Base-by-base conservation (phyloP, 2,113 vertebrate genomes). In the Axis porcinus region DNA sequence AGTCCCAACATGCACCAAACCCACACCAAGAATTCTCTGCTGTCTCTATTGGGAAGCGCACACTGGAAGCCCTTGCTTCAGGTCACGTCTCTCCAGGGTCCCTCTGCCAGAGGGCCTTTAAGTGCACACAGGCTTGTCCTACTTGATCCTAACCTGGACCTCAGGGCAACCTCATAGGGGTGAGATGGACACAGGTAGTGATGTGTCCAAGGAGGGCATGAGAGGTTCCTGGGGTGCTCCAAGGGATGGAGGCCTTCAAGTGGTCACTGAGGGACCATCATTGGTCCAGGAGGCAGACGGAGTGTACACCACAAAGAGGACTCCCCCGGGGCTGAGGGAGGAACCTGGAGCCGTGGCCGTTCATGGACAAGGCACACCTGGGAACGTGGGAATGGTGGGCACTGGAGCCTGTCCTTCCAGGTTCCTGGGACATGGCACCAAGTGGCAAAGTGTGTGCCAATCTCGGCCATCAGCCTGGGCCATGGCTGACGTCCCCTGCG, bases 361-460 rank as follows among this genome's bases (percentile, higher is more conserved):
- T 27, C 23, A 9, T 33, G 6, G 76, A 45, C 0, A 36, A 50
- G 85, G n/a, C 45, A 21, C 21, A 6, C 54, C 33, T 21, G 79
- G 16, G 43, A 54, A 30, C 0, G 8, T 2, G 30, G 15, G 30
- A 12, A 4, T 0, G 2, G 4, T 23, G 36, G 43, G 14, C 11
- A 10, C 55, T 3, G 27, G 90, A 6, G 43, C 40, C 52, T 27
- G 1, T 0, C 7, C 74, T 33, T 1, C 0, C 1, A 7, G n/a
- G 27, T 76, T 40, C n/a, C 78, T 2, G 27, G 76, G 52, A 12
- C n/a, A 21, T 1, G 27, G 25, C 33, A 57, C 5, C 0, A 5
- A 9, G 54, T 15, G 55, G n/a, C 10, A 27, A 50, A 19, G 30
- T 1, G 13, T 50, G 33, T 6, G 74, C n/a, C 7, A 10, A 0